Evolutionary conservation across 2,888 invertebrate species (phyloP), one percentile per base, ranked within the genome.

Genomic region (Pinctada fucata): DNA sequence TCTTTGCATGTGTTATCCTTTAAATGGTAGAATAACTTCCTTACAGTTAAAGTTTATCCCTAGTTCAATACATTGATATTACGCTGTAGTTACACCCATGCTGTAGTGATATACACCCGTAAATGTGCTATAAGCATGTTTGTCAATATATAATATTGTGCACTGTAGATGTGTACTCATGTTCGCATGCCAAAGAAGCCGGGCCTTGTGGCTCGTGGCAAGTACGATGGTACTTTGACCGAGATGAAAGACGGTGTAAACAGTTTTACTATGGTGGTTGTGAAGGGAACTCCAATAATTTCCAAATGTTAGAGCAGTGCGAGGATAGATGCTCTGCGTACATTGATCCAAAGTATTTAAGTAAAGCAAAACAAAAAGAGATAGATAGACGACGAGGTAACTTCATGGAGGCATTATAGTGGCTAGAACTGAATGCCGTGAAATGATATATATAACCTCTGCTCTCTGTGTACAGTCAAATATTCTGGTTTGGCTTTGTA

Each of bases 221-320:
- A 13, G 13, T 58, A 10, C 58, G 82, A 13, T 95, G 94, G 93
- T 96, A 95, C 93, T 97, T 95, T 93, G 95, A 97, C 88, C 91
- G 92, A 6, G 87, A 88, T 0, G 92, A 93, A 0, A 94, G 95
- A n/a, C 92, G 93, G 63, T 97, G 97, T 91, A 93, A 94, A 77
- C 93, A 94, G 83, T 97, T 96, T 92, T 92, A 93, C 2, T 97
- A 96, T 90, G 95, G 97, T 49, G 97, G 97, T 79, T 97, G 97
- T 91, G 94, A 94, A 49, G 97, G 97, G 49, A 96, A 96, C 87
- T 95, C 96, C 73, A 97, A 97, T 92, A 94, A 97, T 84, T 89
- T 88, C 58, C 91, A 89, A 3, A 75, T 83, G 1, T 50, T 80
- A 31, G 84, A 85, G 10, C 77, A 82, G 48, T 86, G 86, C 79